Evolutionary conservation across 2,888 invertebrate genomes (phyloP).

Genomic region (Chloroclystis v-ata): DNA sequence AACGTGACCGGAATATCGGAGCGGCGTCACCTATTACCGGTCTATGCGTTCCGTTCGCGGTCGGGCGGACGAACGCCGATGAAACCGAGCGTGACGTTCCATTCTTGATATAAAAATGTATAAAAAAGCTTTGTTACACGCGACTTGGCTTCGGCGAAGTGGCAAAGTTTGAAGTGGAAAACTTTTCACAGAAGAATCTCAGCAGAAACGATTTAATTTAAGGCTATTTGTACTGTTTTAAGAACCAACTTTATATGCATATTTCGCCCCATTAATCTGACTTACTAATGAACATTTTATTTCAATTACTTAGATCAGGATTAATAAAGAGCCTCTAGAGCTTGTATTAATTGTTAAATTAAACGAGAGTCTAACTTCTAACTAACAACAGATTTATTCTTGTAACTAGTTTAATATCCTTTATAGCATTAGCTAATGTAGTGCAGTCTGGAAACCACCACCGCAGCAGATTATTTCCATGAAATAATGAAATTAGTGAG

Average conservation of each 20-base stretch:
- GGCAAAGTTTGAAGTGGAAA: slow-evolving; percentile 77
- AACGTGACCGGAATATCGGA: slow-evolving; percentile 72
- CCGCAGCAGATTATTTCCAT: slow-evolving; percentile 62
- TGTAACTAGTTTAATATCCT: slow-evolving; percentile 41
- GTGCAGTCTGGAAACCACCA: slow-evolving; percentile 49
- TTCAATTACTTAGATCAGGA: slow-evolving; percentile 30
- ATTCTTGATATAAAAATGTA: slow-evolving; percentile 76
- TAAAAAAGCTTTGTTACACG: slow-evolving; percentile 77
- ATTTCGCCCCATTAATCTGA: slow-evolving; percentile 43
- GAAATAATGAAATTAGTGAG: slow-evolving; percentile 64
- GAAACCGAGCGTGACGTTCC: slow-evolving; percentile 75
- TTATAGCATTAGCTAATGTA: slow-evolving; percentile 47
- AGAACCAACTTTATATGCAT: slow-evolving; percentile 45
- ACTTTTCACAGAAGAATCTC: slow-evolving; percentile 76
- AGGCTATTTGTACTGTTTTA: slow-evolving; percentile 70
- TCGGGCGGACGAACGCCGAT: slow-evolving; percentile 66
- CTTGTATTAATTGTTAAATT: slow-evolving; percentile 8
- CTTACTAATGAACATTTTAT: slow-evolving; percentile 27
- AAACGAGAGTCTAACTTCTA: slow-evolving; percentile 27
- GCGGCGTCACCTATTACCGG: slow-evolving; percentile 73
- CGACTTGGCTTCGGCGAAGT: slow-evolving; percentile 73
- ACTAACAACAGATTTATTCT: slow-evolving; percentile 27
- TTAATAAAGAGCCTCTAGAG: slow-evolving; percentile 22
- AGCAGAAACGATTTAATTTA: slow-evolving; percentile 73
- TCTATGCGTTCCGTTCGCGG: slow-evolving; percentile 71